Percentiles rank a stretch among this genome's conserved stretches.
Evolutionary conservation across 2,797 vertebrate species (phyloP).

Genomic region (Champsocephalus esox): DNA sequence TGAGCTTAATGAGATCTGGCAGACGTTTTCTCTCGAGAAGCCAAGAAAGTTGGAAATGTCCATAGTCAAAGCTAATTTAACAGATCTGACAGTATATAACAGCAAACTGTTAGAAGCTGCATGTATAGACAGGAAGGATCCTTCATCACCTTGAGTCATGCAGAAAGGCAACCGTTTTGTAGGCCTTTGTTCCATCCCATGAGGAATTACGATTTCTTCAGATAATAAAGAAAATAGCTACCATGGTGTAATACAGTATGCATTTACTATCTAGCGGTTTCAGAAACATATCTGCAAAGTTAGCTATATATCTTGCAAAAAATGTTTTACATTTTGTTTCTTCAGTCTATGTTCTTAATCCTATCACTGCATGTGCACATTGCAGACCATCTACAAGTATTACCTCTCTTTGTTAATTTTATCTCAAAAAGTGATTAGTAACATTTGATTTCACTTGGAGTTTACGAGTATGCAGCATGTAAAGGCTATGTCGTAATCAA

Average conservation of each 20-base stretch:
- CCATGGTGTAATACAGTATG: not conserved
- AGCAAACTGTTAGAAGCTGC: slow-evolving; percentile 23
- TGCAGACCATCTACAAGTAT: not conserved
- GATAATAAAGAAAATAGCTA: not conserved
- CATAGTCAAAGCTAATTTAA: slow-evolving; percentile 60
- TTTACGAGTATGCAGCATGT: too few species aligned
- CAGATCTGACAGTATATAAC: slow-evolving; percentile 51
- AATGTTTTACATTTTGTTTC: not conserved
- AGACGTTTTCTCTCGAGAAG: slow-evolving; percentile 57
- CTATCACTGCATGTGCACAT: not conserved
- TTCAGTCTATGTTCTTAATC: not conserved
- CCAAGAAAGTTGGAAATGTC: slow-evolving; percentile 60
- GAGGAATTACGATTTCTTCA: not conserved
- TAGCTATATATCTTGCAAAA: too few species aligned
- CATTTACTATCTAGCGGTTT: not conserved
- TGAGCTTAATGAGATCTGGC: slow-evolving; percentile 72
- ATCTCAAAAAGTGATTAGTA: not conserved
- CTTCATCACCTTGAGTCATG: slow-evolving; percentile 13
- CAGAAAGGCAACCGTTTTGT: not conserved
- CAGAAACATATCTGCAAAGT: not conserved
- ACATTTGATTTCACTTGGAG: not conserved
- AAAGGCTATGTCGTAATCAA: too few species aligned
- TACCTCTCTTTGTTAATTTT: not conserved
- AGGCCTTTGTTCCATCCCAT: slow-evolving; percentile 3
- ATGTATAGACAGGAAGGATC: slow-evolving; percentile 1